Evolutionary conservation across 2,113 vertebrate species (phyloP).

Genomic region (Hippocampus guttulatus): DNA sequence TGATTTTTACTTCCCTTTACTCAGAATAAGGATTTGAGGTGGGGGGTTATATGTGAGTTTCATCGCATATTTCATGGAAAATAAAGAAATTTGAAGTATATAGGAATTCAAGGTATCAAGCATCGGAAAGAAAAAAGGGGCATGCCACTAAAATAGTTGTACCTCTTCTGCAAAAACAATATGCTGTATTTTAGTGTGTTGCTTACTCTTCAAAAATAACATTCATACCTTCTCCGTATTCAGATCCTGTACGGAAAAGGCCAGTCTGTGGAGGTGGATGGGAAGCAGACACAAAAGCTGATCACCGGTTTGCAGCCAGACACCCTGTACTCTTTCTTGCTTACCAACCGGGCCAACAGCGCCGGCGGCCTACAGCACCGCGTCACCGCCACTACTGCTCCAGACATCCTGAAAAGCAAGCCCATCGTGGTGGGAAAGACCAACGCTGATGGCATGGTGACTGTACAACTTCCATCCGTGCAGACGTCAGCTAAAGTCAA

Average conservation of each 20-base stretch:
- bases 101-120: too few relatives aligned
- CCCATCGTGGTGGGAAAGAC: slow-evolving; percentile 90
- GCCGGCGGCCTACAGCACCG: slow-evolving; percentile 93
- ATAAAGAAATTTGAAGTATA: too few relatives aligned
- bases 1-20: too few relatives aligned
- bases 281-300: slow-evolving; percentile 87
- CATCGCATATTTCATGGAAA: too few relatives aligned
- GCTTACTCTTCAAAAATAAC: neutral
- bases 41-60: too few relatives aligned
- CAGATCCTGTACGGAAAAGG: slow-evolving; percentile 95
- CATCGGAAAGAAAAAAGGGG: too few relatives aligned
- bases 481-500: slow-evolving; percentile 88
- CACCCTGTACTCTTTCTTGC: slow-evolving; percentile 91
- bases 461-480: slow-evolving; percentile 87
- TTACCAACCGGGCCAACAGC: slow-evolving; percentile 93
- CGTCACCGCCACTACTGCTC: slow-evolving; percentile 87
- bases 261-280: slow-evolving; percentile 90
- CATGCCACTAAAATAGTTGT: neutral
- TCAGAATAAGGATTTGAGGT: too few relatives aligned
- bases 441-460: slow-evolving; percentile 92
- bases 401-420: slow-evolving; percentile 88
- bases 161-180: neutral
- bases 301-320: slow-evolving; percentile 90
- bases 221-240: neutral
- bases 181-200: neutral